These are phyloP conservation scores for Meiosimyza platycephala DNA, from an alignment of 2,888 invertebrate species.

Conservation along the genomic window DNA sequence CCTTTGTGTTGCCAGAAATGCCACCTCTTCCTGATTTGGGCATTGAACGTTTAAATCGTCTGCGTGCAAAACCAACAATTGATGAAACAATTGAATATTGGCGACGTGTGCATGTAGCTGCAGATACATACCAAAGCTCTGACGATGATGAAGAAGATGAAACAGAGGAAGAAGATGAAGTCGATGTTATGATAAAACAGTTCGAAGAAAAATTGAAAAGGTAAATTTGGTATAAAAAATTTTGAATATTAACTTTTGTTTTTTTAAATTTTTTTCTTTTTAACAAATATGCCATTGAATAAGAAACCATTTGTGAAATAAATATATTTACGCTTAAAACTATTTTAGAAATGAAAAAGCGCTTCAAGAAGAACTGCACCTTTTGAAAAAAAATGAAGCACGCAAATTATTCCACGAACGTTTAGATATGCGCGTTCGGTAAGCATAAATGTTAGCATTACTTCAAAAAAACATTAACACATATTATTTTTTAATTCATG, in stretches of 20 bases:
- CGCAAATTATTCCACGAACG: constrained; percentile 9
- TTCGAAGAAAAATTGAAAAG: neutral
- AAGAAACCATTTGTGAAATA: neutral
- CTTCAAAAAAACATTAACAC: neutral
- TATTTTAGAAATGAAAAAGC: constrained; percentile 17
- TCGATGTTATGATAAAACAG: neutral
- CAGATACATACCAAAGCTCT: neutral
- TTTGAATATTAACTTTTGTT: neutral
- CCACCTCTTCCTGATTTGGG: constrained; percentile 38
- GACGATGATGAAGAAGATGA: constrained; percentile 1
- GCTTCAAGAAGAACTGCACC: neutral
- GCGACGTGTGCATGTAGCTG: constrained; percentile 38
- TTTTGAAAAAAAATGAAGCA: too few species aligned
- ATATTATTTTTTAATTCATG: constrained; percentile 8
- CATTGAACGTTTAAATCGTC: constrained; percentile 43
- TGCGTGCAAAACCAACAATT: constrained; percentile 46
- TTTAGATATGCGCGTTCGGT: constrained; percentile 42
- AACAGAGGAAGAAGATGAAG: constrained; percentile 4
- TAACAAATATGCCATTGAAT: too few species aligned
- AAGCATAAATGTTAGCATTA: neutral
- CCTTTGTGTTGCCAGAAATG: constrained; percentile 49
- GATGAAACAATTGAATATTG: constrained; percentile 50
- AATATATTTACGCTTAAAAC: too few species aligned
- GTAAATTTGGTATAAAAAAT: neutral
- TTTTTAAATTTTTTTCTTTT: too few species aligned